Conservation (phyloP, 2,888 invertebrate species). For the Pseudococcus jackbeardsleyi region DNA sequence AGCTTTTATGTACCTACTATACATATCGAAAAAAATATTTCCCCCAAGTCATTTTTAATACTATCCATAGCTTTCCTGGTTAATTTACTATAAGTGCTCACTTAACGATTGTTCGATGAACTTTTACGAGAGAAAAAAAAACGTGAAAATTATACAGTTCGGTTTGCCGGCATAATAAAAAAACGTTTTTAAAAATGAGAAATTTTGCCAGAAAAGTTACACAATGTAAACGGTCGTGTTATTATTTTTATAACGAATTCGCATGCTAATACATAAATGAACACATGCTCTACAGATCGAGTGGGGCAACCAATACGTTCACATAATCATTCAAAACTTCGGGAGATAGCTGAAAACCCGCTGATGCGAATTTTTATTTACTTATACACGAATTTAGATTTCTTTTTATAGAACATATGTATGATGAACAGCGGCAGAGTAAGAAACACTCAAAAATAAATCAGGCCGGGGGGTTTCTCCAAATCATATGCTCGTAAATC, state of each 20-base stretch:
- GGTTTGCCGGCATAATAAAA: neutral
- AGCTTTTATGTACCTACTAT: neutral
- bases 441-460: constrained; percentile 1
- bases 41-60: neutral
- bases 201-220: constrained; percentile 30
- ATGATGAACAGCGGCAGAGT: neutral
- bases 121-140: neutral
- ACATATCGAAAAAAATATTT: neutral
- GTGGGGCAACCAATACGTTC: constrained; percentile 25
- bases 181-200: constrained; percentile 7
- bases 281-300: neutral
- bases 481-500: neutral
- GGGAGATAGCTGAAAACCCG: neutral
- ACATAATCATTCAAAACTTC: constrained; percentile 22
- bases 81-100: neutral
- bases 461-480: neutral
- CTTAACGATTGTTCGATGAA: constrained; percentile 9
- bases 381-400: constrained; percentile 50
- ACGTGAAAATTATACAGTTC: neutral
- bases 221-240: constrained; percentile 18
- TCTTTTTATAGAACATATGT: constrained; percentile 47
- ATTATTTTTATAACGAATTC: constrained; percentile 40
- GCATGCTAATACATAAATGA: constrained; percentile 1
- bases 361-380: constrained; percentile 36
- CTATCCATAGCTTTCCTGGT: neutral